phyloP scores from a whole-genome alignment of 1,140 invertebrate genomes.

The fruit fly (Drosophila melanogaster) region DNA sequence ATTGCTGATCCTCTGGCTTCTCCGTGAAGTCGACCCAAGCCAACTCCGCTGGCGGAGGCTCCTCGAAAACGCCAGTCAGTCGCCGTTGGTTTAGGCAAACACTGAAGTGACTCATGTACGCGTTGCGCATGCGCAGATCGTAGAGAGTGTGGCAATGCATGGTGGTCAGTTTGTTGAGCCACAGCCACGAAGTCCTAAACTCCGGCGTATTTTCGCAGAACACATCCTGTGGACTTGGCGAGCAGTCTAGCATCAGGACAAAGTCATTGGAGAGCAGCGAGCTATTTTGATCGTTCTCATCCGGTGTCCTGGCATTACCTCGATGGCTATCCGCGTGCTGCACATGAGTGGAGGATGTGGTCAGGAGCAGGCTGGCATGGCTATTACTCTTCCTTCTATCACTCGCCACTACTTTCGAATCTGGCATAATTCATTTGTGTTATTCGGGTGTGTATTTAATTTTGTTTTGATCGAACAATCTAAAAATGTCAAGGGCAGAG shows the following conservation, averaged over 20 bases:
- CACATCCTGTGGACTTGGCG: slow-evolving; percentile 38
- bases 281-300: not conserved
- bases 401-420: not conserved
- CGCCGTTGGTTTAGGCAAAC: slow-evolving; percentile 55
- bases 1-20: not conserved
- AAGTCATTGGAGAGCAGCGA: slow-evolving; percentile 45
- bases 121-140: slow-evolving; percentile 58
- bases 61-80: slow-evolving; percentile 46
- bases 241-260: slow-evolving; percentile 28
- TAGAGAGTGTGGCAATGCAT: slow-evolving; percentile 31
- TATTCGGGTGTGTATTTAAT: not conserved
- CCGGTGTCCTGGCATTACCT: not conserved
- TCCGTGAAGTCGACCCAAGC: slow-evolving; percentile 52
- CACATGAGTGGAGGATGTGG: not conserved
- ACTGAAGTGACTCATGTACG: slow-evolving; percentile 69
- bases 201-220: slow-evolving; percentile 43
- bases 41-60: slow-evolving; percentile 38
- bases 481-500: slow-evolving; percentile 5
- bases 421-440: not conserved
- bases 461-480: slow-evolving; percentile 5
- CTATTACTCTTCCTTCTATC: not conserved
- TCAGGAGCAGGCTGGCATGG: not conserved
- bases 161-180: slow-evolving; percentile 55
- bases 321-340: not conserved
- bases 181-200: slow-evolving; percentile 25